Percentiles rank a stretch among this genome's conserved stretches.
phyloP scores from a whole-genome alignment of 2,113 vertebrate species.

The Colossoma macropomum region DNA sequence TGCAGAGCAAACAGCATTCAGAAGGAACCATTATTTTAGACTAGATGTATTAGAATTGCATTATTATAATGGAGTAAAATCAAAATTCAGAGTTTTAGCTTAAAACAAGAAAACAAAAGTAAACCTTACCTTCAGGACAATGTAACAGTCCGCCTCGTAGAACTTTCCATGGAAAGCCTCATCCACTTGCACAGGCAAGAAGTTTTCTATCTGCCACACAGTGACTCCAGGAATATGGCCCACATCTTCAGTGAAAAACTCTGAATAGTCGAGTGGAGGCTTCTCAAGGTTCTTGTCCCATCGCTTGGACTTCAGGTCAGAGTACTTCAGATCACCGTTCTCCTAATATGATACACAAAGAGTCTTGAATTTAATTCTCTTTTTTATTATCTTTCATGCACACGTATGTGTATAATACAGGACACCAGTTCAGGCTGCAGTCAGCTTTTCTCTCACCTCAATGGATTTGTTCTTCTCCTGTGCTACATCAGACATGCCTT shows the following conservation, averaged over 20 bases:
- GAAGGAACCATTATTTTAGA: too few relatives aligned
- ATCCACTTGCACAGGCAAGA: slow-evolving; percentile 86
- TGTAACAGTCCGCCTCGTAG: slow-evolving; percentile 98
- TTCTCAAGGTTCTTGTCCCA: slow-evolving; percentile 98
- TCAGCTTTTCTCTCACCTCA: slow-evolving; percentile 76
- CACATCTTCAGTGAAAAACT: slow-evolving; percentile 91
- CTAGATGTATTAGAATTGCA: too few relatives aligned
- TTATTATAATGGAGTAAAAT: not conserved
- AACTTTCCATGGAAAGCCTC: slow-evolving; percentile 93
- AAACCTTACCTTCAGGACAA: slow-evolving; percentile 88
- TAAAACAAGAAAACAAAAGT: not conserved
- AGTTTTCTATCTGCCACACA: slow-evolving; percentile 98
- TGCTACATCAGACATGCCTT: slow-evolving; percentile 96
- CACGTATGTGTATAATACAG: not conserved
- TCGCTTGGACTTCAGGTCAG: slow-evolving; percentile 84
- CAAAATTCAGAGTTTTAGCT: not conserved
- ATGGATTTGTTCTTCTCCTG: slow-evolving; percentile 94
- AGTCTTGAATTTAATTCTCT: too few relatives aligned
- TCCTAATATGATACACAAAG: slow-evolving; percentile 76
- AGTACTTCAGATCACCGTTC: slow-evolving; percentile 79
- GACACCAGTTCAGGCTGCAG: not conserved
- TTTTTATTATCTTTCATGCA: not conserved
- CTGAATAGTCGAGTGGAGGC: slow-evolving; percentile 92
- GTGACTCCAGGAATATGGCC: slow-evolving; percentile 90
- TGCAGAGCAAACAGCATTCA: not conserved